Percentiles rank a stretch among this genome's conserved stretches.
Evolutionary conservation across 2,797 vertebrate species (phyloP).

Genomic region (Cichlasoma orientale): DNA sequence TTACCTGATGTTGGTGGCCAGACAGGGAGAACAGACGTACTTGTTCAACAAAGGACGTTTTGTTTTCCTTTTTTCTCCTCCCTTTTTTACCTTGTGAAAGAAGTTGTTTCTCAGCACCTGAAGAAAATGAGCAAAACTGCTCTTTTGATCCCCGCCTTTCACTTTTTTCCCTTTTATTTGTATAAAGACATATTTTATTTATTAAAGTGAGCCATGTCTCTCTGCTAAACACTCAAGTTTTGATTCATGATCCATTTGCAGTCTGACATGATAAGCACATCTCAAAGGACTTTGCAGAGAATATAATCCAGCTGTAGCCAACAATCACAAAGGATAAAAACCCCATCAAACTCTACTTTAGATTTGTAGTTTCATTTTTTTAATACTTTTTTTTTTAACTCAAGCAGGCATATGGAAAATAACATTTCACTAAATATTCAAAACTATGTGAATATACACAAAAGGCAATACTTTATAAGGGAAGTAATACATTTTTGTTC

Average conservation of each 20-base stretch:
- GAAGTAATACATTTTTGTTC: slow-evolving; percentile 31
- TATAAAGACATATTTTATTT: not conserved
- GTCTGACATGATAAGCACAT: not conserved
- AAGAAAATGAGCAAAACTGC: not conserved
- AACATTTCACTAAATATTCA: slow-evolving; percentile 15
- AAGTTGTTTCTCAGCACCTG: not conserved
- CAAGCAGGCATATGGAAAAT: slow-evolving; percentile 36
- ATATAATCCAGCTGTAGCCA: not conserved
- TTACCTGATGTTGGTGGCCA: slow-evolving; percentile 32
- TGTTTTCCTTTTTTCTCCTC: rapidly evolving
- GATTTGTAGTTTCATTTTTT: not conserved
- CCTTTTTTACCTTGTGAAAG: not conserved
- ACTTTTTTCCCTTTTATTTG: not conserved
- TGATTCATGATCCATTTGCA: not conserved
- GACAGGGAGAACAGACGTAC: not conserved
- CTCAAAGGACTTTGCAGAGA: not conserved
- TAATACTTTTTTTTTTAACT: not conserved
- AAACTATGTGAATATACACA: slow-evolving; percentile 10
- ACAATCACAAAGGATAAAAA: not conserved
- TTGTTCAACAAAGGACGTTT: not conserved
- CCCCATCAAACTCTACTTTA: not conserved
- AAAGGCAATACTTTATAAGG: slow-evolving; percentile 15
- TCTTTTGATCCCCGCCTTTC: not conserved
- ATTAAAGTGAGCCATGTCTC: not conserved
- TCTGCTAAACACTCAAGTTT: not conserved